Base-by-base conservation (phyloP, 2,888 invertebrate genomes). In the Dynastes grantii region DNA sequence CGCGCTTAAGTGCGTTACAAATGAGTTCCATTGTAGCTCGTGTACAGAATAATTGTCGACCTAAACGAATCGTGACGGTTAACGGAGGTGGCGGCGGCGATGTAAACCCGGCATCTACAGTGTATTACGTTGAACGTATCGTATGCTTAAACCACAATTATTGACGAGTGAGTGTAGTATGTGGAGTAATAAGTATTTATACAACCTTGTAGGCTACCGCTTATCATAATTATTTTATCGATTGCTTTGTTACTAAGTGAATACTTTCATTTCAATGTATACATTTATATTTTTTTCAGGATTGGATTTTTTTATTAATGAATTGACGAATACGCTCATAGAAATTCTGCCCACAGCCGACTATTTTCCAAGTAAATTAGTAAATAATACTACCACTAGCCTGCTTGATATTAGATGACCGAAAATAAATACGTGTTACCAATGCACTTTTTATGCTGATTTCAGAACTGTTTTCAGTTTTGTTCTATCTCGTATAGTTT, bases 171-270 rank as follows among this genome's bases (percentile, higher is more conserved):
- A 9, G 13, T 68, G 27, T 13, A 63, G 27, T 13, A 13, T 55
- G 13, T 27, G 13, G 9, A 67, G 45, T 49, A 49, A 9, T 11
- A 55, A 16, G 16, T 16, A 22, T 58, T 9, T 40, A 45, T 61
- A 29, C 27, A 27, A 22, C 32, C 45, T 16, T 58, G 45, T 53
- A 40, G 27, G 11, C 22, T 61, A 58, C 8, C 58, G 40, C 45
- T 73, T 22, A 45, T 11, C 16, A 73, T 73, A 73, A 61, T 73
- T 73, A 45, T 73, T 73, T 58, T 73, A 75, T 75, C 73, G 73
- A 75, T 61, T 63, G n/a, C 3, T 61, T 63, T 13, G 61, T 75
- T 61, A 27, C 61, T 55, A 75, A 45, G 73, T 61, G 13, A 61
- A 61, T 45, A 40, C 61, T 37, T 58, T 61, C 45, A 75, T 49